Evolutionary conservation across 37 sponge, comb jelly and placozoan species (phyloP).

Genomic region (Spongilla lacustris): DNA sequence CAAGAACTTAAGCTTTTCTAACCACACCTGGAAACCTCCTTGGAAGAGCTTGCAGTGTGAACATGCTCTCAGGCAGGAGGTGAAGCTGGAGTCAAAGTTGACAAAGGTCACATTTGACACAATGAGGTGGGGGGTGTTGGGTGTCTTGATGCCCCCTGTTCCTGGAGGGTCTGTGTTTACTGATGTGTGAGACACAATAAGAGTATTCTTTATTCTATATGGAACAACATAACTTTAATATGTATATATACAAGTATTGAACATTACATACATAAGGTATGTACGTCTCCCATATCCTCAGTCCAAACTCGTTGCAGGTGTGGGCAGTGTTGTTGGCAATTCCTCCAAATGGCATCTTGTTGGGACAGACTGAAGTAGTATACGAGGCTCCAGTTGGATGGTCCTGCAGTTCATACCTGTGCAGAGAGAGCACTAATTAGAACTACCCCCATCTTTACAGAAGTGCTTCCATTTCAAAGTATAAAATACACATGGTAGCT

Average conservation of each 20-base stretch:
- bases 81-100: slow-evolving; percentile 61
- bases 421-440: not conserved
- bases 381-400: slow-evolving; percentile 83
- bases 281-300: slow-evolving; percentile 89
- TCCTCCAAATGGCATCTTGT: slow-evolving; percentile 75
- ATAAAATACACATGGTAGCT: no score
- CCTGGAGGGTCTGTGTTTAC: slow-evolving; percentile 57
- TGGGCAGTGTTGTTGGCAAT: slow-evolving; percentile 84
- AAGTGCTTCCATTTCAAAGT: no score
- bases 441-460: no score
- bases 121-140: slow-evolving; percentile 63
- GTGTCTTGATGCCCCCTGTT: slow-evolving; percentile 82
- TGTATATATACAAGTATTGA: no score
- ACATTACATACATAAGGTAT: slow-evolving; percentile 43
- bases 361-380: slow-evolving; percentile 76
- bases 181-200: slow-evolving; percentile 72
- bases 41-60: slow-evolving; percentile 84
- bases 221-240: no score
- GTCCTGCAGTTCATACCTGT: slow-evolving; percentile 82
- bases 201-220: slow-evolving; percentile 52
- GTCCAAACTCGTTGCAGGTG: slow-evolving; percentile 84
- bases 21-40: slow-evolving; percentile 88
- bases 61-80: slow-evolving; percentile 79
- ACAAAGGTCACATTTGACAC: slow-evolving; percentile 90
- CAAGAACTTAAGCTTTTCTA: slow-evolving; percentile 65